A percentile compares a stretch with the other conserved stretches of the same genome.
Conservation (phyloP, 2,888 invertebrate genomes). For the Cheilosia variabilis region DNA sequence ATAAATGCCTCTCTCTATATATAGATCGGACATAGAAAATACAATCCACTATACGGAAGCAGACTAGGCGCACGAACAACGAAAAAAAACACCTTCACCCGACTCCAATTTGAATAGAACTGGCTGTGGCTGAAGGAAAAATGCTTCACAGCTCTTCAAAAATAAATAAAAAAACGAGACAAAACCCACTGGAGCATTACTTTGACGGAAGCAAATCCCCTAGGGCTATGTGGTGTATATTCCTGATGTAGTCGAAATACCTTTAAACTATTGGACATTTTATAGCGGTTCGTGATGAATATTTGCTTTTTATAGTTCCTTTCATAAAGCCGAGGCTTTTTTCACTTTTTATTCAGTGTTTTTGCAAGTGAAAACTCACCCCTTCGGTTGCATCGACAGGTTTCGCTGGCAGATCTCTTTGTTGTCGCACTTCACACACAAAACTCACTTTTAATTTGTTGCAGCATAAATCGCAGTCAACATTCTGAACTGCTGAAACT, state of each 20-base stretch:
- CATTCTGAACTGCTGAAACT: not conserved
- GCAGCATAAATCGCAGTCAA: not conserved
- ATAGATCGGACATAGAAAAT: slow-evolving; percentile 44
- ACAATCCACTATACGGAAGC: slow-evolving; percentile 56
- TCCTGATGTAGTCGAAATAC: not conserved
- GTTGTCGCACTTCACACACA: not conserved
- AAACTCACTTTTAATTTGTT: slow-evolving; percentile 1
- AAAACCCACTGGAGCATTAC: slow-evolving; percentile 62
- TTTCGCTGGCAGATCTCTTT: not conserved
- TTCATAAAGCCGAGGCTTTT: slow-evolving; percentile 52
- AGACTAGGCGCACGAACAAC: slow-evolving; percentile 18
- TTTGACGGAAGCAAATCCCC: slow-evolving; percentile 5
- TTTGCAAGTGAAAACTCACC: slow-evolving; percentile 35
- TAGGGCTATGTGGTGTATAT: slow-evolving; percentile 8
- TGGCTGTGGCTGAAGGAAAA: slow-evolving; percentile 19
- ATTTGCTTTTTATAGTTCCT: slow-evolving; percentile 34
- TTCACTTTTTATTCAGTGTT: slow-evolving; percentile 12
- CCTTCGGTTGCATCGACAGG: slow-evolving; percentile 9
- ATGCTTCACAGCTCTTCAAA: slow-evolving; percentile 14
- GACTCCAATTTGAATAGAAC: slow-evolving; percentile 67
- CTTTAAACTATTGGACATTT: slow-evolving; percentile 6
- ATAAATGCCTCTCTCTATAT: slow-evolving; percentile 55
- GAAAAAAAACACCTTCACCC: slow-evolving; percentile 61
- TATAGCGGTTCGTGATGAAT: slow-evolving; percentile 19
- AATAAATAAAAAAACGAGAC: slow-evolving; percentile 4